A percentile compares a stretch with the other conserved stretches of the same genome.
Conservation (phyloP, 2,888 invertebrate species). For the Hoplodrina ambigua region DNA sequence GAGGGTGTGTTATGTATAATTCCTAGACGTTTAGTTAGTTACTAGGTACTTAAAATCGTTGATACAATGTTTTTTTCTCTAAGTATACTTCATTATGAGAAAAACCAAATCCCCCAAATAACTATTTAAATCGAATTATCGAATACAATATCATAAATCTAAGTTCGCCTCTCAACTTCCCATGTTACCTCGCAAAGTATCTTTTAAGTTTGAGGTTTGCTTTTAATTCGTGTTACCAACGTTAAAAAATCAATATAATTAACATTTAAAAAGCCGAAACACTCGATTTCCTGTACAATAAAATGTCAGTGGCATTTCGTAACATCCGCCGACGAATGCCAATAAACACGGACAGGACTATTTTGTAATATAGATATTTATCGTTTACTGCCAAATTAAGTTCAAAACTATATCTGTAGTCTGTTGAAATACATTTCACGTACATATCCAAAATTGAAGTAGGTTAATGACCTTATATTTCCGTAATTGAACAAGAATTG, state of each 20-base stretch:
- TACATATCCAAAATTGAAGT: conserved; percentile 51
- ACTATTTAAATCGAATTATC: no score
- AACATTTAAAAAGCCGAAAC: conserved; percentile 58
- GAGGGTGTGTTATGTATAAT: not conserved
- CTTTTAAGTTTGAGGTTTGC: not conserved
- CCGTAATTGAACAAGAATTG: conserved; percentile 46
- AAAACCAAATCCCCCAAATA: not conserved
- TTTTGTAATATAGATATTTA: conserved; percentile 62
- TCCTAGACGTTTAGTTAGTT: no score
- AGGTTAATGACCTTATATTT: conserved; percentile 58
- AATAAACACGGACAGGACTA: conserved; percentile 60
- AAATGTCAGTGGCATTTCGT: conserved; percentile 69
- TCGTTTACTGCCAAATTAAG: conserved; percentile 48
- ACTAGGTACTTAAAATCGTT: no score
- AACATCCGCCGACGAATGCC: conserved; percentile 69
- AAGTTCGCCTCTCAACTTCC: conserved; percentile 8
- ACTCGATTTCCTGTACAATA: conserved; percentile 73
- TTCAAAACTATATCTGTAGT: conserved; percentile 39
- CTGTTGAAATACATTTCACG: conserved; percentile 43
- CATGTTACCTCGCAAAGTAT: conserved; percentile 5
- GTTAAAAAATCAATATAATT: conserved; percentile 54
- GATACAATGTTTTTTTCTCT: no score
- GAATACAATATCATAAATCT: conserved; percentile 9
- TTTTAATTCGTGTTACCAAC: conserved; percentile 23
- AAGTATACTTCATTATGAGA: not conserved